Conservation (phyloP, 2,113 vertebrate species). For the Carassius auratus region DNA sequence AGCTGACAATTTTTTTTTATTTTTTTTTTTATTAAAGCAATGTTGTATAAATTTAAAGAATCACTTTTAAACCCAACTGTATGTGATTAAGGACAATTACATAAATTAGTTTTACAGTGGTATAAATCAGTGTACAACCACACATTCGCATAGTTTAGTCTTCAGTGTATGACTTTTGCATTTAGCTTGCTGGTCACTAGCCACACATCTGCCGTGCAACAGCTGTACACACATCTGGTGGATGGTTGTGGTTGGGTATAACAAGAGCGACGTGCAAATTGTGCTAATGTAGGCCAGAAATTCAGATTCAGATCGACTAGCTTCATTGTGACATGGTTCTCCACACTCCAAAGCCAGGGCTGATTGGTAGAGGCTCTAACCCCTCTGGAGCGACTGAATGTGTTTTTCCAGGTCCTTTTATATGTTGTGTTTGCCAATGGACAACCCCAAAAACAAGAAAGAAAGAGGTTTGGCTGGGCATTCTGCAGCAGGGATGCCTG, state of each 20-base stretch:
- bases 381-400: conserved; percentile 39
- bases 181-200: conserved; percentile 16
- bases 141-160: neutral
- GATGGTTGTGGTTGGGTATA: neutral
- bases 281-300: neutral
- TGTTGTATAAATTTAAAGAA: neutral
- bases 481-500: conserved; percentile 65
- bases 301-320: neutral
- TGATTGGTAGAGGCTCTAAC: neutral
- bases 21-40: neutral
- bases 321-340: neutral
- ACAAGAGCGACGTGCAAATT: neutral
- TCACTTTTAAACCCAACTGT: neutral
- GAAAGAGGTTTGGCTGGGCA: conserved; percentile 69
- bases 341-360: neutral
- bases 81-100: neutral
- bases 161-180: neutral
- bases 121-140: neutral
- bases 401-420: conserved; percentile 45
- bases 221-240: conserved; percentile 21
- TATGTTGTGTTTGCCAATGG: conserved; percentile 40
- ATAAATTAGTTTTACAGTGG: neutral
- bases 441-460: conserved; percentile 51
- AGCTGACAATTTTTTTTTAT: neutral
- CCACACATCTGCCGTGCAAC: conserved; percentile 12